Evolutionary conservation across 2,113 vertebrate genomes (phyloP).

Genomic region (Xyrauchen texanus): DNA sequence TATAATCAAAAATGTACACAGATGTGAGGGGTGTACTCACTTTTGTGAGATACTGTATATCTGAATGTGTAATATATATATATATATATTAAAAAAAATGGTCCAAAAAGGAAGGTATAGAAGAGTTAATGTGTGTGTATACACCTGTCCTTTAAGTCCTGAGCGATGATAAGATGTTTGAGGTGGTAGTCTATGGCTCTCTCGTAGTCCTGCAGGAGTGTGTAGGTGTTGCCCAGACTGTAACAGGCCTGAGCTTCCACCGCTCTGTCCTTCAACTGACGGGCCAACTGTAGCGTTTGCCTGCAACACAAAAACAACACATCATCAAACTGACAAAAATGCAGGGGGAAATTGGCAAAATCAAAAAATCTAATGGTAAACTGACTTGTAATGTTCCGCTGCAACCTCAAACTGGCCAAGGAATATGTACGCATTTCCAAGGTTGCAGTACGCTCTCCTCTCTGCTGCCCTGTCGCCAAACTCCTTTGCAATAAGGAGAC

Average conservation of each 20-base stretch:
- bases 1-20: no score
- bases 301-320: conserved; percentile 62
- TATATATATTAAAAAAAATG: no score
- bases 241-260: conserved; percentile 97
- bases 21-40: no score
- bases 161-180: conserved; percentile 93
- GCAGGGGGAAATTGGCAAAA: no score
- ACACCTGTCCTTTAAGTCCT: conserved; percentile 76
- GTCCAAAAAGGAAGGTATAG: no score
- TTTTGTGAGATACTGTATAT: no score
- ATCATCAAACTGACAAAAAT: no score
- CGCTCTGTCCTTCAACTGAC: conserved; percentile 89
- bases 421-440: conserved; percentile 94
- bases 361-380: conserved; percentile 19
- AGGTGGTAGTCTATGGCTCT: conserved; percentile 94
- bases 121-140: no score
- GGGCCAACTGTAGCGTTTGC: conserved; percentile 89
- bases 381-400: conserved; percentile 95
- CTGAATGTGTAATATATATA: no score
- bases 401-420: conserved; percentile 92
- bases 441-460: conserved; percentile 95
- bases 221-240: conserved; percentile 95
- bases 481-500: conserved; percentile 94
- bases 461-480: conserved; percentile 95
- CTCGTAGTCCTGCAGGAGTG: conserved; percentile 92